Conservation (phyloP, 2,888 invertebrate genomes). For the Cetonia aurata region DNA sequence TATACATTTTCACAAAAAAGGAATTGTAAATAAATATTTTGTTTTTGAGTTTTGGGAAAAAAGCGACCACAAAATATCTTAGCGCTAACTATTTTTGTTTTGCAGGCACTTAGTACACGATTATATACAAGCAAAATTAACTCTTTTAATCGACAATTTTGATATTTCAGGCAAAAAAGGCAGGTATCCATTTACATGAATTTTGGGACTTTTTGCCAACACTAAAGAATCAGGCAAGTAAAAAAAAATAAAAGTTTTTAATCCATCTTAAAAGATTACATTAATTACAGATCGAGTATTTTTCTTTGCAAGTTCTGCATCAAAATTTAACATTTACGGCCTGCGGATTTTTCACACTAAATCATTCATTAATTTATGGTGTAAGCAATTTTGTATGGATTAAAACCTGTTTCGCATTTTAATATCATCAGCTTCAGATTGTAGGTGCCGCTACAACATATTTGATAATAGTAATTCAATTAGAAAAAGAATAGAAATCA, state of each 20-base stretch:
- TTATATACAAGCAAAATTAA: not conserved
- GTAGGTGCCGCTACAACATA: constrained; percentile 14
- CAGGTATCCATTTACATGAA: constrained; percentile 50
- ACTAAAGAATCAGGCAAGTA: constrained; percentile 49
- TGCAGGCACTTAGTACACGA: no score
- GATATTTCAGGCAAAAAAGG: constrained; percentile 49
- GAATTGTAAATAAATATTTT: no score
- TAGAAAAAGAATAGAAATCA: constrained; percentile 2
- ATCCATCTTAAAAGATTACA: no score
- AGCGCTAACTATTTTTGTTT: no score
- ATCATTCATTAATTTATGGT: constrained; percentile 53
- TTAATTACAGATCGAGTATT: constrained; percentile 52
- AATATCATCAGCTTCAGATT: not conserved
- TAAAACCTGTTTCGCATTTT: not conserved
- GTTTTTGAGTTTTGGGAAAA: no score
- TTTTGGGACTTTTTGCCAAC: constrained; percentile 46
- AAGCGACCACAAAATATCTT: no score
- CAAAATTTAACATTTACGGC: constrained; percentile 53
- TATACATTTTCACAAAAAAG: no score
- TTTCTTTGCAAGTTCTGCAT: constrained; percentile 54
- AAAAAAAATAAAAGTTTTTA: no score
- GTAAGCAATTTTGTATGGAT: constrained; percentile 46
- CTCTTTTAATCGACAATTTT: not conserved
- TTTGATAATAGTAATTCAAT: constrained; percentile 23
- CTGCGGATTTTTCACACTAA: constrained; percentile 53